Percentiles rank a stretch among this genome's conserved stretches.
Conservation (phyloP, 1,140 invertebrate species). For the Patella vulgata region DNA sequence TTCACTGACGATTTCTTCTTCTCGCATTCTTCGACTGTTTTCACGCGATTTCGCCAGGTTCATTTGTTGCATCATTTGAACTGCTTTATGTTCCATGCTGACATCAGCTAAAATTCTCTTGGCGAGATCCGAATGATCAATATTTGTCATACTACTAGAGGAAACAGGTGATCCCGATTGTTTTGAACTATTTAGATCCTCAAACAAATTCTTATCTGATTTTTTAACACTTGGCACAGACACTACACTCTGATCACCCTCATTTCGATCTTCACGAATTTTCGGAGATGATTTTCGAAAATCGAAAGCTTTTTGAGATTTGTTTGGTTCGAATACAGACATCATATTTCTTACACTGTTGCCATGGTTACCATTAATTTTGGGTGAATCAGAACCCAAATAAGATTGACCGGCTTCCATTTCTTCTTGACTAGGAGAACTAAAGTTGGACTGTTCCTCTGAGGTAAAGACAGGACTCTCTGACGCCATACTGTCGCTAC, state of each 20-base stretch:
- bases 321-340: slow-evolving; percentile 28
- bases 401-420: slow-evolving; percentile 38
- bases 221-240: slow-evolving; percentile 23
- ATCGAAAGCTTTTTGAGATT: slow-evolving; percentile 13
- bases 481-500: slow-evolving; percentile 11
- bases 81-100: slow-evolving; percentile 39
- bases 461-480: slow-evolving; percentile 4
- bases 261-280: too few species aligned
- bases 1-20: slow-evolving; percentile 2
- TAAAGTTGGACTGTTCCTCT: slow-evolving; percentile 12
- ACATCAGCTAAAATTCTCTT: slow-evolving; percentile 56
- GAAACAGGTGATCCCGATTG: neutral
- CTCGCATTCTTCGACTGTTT: slow-evolving; percentile 21
- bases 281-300: too few species aligned
- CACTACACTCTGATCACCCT: slow-evolving; percentile 24
- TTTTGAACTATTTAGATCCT: neutral
- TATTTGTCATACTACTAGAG: too few species aligned
- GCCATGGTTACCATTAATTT: slow-evolving; percentile 4
- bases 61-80: slow-evolving; percentile 52
- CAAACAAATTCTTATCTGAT: slow-evolving; percentile 11
- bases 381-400: too few species aligned
- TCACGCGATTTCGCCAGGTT: slow-evolving; percentile 41
- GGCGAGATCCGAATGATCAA: slow-evolving; percentile 36
- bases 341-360: slow-evolving; percentile 23
- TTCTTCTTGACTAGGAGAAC: slow-evolving; percentile 26